phyloP scores from a whole-genome alignment of 2,113 vertebrate genomes.

The Calonectris borealis region DNA sequence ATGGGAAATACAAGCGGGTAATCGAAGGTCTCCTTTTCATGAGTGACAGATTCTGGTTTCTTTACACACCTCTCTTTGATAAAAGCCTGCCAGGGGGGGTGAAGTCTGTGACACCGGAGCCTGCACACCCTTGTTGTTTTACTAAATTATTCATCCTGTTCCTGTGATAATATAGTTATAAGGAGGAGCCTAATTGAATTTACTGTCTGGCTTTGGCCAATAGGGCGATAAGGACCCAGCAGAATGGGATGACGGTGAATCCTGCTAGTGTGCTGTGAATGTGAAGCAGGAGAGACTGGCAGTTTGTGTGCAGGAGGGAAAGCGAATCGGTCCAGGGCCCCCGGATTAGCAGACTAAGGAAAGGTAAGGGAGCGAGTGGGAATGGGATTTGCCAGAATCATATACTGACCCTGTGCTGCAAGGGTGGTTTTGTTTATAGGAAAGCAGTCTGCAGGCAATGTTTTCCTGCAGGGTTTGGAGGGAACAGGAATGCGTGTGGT shows the following conservation, averaged over 20 bases:
- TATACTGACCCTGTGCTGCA: neutral
- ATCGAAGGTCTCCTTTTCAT: neutral
- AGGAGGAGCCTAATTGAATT: conserved; percentile 71
- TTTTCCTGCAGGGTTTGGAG: neutral
- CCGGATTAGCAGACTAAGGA: neutral
- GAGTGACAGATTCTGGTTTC: neutral
- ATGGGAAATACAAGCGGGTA: neutral
- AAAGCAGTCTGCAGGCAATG: neutral
- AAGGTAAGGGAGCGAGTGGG: conserved; percentile 45
- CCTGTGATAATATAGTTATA: conserved; percentile 64
- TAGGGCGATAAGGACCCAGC: conserved; percentile 32
- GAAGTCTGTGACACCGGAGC: conserved; percentile 42
- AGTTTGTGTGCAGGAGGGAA: conserved; percentile 47
- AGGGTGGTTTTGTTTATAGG: neutral
- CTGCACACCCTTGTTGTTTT: conserved; percentile 43
- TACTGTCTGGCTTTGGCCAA: conserved; percentile 66
- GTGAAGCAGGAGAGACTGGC: conserved; percentile 59
- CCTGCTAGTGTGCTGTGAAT: conserved; percentile 64
- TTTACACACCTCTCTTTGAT: neutral
- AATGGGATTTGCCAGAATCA: neutral
- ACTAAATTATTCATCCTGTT: conserved; percentile 71
- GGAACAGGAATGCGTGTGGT: neutral
- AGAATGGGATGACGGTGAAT: conserved; percentile 64
- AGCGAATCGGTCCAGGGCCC: neutral
- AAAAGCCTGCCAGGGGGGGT: neutral